Conservation (phyloP, 2,797 vertebrate species). For the Mormyrops boulengeri region DNA sequence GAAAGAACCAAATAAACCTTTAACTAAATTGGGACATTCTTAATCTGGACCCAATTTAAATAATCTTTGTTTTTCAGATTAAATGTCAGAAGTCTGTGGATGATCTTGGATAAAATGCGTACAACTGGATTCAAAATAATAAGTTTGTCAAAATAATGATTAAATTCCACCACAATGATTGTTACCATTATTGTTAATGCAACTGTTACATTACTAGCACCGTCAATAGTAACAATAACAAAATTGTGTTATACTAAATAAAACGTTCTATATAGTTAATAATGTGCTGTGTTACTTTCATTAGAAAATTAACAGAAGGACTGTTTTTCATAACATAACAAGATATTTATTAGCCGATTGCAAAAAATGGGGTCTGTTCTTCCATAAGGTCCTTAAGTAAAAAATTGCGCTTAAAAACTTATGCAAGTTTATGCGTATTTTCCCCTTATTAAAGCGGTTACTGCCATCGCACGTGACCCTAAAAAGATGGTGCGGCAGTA, state of each 20-base stretch:
- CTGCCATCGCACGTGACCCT: background rate
- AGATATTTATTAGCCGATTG: background rate
- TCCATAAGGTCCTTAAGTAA: background rate
- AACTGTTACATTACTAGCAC: background rate
- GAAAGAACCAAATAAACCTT: background rate
- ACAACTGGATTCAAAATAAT: background rate
- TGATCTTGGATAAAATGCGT: background rate
- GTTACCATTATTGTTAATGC: background rate
- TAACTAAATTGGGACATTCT: background rate
- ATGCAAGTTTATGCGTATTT: background rate
- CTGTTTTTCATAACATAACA: background rate
- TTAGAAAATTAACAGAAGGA: background rate
- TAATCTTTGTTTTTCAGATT: background rate
- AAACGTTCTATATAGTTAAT: background rate
- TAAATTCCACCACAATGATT: background rate
- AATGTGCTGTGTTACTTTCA: background rate
- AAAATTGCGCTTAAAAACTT: background rate
- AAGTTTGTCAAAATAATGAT: background rate
- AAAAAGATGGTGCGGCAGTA: background rate
- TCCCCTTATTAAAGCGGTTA: background rate
- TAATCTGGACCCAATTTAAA: background rate
- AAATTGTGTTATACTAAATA: background rate
- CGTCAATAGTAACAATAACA: background rate
- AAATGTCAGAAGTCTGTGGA: background rate
- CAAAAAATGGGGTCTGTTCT: background rate